Base-by-base conservation (phyloP, 2,888 invertebrate genomes). In the Odontomyia ornata region DNA sequence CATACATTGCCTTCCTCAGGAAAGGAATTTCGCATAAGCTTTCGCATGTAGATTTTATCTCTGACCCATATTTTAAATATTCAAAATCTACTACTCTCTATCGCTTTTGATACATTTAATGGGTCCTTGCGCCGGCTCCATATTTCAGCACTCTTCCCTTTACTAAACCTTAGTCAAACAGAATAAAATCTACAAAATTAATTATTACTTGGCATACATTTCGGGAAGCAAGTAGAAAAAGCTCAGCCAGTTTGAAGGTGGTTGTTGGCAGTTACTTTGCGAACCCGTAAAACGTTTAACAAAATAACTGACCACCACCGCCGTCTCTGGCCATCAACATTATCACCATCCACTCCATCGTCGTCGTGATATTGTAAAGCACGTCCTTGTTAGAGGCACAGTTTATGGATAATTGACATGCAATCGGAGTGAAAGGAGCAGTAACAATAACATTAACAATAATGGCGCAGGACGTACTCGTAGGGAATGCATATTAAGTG, bases 381-480 rank as follows among this genome's bases (percentile, higher is more conserved):
- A 73, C 36, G 73, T 73, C 23, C 73, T 73, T 36, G 73, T 73
- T 73, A 23, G 60, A 73, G 57, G 15, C 23, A 18, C 57, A 57
- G 57, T 73, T 73, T 73, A 73, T 73, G 73, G 73, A 73, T 73
- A 73, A 73, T 73, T 73, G 73, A 60, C 73, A 73, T 73, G 73
- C 73, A 73, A 69, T 47, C 47, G 46, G 47, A 47, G 65, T 15
- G 15, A 69, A 69, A 69, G 69, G 69, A 46, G 30, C 69, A 69
- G 25, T 25, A 46, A 47, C 46, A 47, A 47, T 46, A 47, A 30
- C 69, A 28, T 25, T 65, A 69, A 73, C 73, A 57, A 57, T 60
- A 73, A 73, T 73, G 73, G 57, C 36, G 73, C 73, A 57, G 60
- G 73, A 60, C 57, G n/a, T 23, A 36, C 73, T 28, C 11, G 73